Conservation (phyloP, 2,888 invertebrate species). For the Cynaeus angustus region DNA sequence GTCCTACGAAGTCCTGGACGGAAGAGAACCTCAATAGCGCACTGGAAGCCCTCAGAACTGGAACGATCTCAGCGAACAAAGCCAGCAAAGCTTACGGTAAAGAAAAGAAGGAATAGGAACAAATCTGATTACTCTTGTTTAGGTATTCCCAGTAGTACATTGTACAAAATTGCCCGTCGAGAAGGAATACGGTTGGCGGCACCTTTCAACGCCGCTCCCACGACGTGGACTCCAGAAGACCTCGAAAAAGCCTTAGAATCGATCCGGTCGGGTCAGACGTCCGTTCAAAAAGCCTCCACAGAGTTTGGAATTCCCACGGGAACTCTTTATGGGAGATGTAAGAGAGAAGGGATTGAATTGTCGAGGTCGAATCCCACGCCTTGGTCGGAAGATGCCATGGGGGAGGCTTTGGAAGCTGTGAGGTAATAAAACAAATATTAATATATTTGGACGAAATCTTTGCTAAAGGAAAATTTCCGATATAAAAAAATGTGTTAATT, state of each 20-base stretch:
- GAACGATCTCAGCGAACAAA: constrained; percentile 91
- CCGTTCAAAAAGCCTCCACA: constrained; percentile 89
- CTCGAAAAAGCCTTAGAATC: constrained; percentile 87
- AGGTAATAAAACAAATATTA: too few species aligned
- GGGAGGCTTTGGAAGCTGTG: constrained; percentile 91
- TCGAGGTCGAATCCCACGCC: constrained; percentile 93
- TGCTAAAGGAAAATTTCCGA: too few species aligned
- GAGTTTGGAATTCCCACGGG: constrained; percentile 93
- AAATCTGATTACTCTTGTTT: constrained; percentile 17
- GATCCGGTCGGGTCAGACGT: constrained; percentile 86
- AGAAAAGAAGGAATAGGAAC: not conserved
- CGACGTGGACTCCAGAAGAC: constrained; percentile 90
- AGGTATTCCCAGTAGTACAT: constrained; percentile 92
- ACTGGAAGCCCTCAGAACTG: constrained; percentile 86
- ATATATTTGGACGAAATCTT: too few species aligned
- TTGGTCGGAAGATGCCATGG: constrained; percentile 96
- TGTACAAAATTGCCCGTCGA: constrained; percentile 92
- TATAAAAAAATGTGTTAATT: too few species aligned
- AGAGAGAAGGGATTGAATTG: constrained; percentile 91
- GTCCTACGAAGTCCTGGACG: constrained; percentile 90
- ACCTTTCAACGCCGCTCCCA: constrained; percentile 93
- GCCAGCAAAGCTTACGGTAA: constrained; percentile 91
- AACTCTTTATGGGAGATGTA: constrained; percentile 91
- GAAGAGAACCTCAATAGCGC: constrained; percentile 89
- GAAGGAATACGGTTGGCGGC: constrained; percentile 92